phyloP scores from a whole-genome alignment of 1,140 invertebrate species.

The Plectus sambesii region DNA sequence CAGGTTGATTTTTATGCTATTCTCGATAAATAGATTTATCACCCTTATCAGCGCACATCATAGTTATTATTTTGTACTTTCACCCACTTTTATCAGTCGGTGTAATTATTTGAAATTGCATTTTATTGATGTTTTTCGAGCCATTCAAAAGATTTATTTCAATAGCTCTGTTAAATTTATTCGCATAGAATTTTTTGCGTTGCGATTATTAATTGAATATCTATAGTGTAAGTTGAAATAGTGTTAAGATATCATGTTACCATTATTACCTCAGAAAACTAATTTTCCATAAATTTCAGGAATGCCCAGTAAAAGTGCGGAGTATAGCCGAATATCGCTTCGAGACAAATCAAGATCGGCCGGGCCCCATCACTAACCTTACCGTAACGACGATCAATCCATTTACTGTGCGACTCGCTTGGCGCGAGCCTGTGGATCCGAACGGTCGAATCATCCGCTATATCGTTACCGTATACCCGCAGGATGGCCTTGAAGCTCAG shows the following conservation, averaged over 20 bases:
- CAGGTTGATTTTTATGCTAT: slow-evolving; percentile 14
- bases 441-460: slow-evolving; percentile 37
- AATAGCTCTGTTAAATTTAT: slow-evolving; percentile 31
- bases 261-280: too few relatives aligned
- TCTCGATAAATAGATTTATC: slow-evolving; percentile 12
- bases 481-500: slow-evolving; percentile 10
- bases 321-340: slow-evolving; percentile 25
- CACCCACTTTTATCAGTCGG: too few relatives aligned
- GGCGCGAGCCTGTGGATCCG: slow-evolving; percentile 30
- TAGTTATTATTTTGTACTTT: too few relatives aligned
- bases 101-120: too few relatives aligned
- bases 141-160: too few relatives aligned
- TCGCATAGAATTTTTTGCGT: too few relatives aligned
- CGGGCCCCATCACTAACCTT: slow-evolving; percentile 28
- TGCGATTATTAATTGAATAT: too few relatives aligned
- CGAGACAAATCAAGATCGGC: slow-evolving; percentile 27
- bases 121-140: too few relatives aligned
- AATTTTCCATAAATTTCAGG: slow-evolving; percentile 10
- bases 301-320: slow-evolving; percentile 27
- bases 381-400: slow-evolving; percentile 33
- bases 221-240: too few relatives aligned
- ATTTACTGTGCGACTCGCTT: slow-evolving; percentile 37
- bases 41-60: slow-evolving; percentile 18
- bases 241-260: too few relatives aligned
- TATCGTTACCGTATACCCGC: slow-evolving; percentile 18